phyloP scores from a whole-genome alignment of 2,797 vertebrate species.

The Characodon lateralis region DNA sequence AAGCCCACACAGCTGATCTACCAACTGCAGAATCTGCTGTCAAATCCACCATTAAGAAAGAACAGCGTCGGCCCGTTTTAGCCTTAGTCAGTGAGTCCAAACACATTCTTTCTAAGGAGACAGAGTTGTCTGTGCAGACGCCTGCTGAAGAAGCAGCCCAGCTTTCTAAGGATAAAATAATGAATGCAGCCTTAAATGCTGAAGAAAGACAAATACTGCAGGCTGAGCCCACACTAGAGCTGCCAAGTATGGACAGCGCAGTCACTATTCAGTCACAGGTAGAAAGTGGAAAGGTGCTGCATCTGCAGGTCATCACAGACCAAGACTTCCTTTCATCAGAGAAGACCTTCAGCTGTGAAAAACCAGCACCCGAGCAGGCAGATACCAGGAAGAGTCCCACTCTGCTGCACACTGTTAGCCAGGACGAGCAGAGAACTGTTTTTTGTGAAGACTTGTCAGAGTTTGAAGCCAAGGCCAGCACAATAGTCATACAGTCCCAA shows the following conservation, averaged over 20 bases:
- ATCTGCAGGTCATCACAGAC: constrained; percentile 81
- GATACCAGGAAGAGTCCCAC: constrained; percentile 74
- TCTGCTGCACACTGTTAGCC: constrained; percentile 77
- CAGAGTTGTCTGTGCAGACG: constrained; percentile 52
- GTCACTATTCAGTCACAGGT: constrained; percentile 67
- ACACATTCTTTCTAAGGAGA: constrained; percentile 77
- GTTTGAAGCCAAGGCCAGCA: constrained; percentile 66
- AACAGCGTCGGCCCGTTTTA: constrained; percentile 57
- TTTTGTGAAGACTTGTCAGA: constrained; percentile 73
- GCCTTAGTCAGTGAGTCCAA: constrained; percentile 76
- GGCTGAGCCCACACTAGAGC: constrained; percentile 70
- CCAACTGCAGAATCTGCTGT: constrained; percentile 66
- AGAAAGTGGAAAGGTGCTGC: constrained; percentile 78
- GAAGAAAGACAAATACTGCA: constrained; percentile 80
- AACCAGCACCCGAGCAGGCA: constrained; percentile 71
- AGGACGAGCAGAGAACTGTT: constrained; percentile 76
- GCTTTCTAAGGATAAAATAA: constrained; percentile 68
- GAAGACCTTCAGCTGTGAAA: constrained; percentile 75
- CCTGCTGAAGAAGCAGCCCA: constrained; percentile 70
- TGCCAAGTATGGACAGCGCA: constrained; percentile 71
- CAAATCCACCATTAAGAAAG: constrained; percentile 61
- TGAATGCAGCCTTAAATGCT: constrained; percentile 70
- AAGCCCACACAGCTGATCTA: constrained; percentile 75
- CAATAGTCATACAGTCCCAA: constrained; percentile 59
- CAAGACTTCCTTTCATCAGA: constrained; percentile 81